Evolutionary conservation across 2,113 vertebrate genomes (phyloP), one percentile per base, ranked within the genome.

Genomic region (Sterrhoptilus dennistouni): DNA sequence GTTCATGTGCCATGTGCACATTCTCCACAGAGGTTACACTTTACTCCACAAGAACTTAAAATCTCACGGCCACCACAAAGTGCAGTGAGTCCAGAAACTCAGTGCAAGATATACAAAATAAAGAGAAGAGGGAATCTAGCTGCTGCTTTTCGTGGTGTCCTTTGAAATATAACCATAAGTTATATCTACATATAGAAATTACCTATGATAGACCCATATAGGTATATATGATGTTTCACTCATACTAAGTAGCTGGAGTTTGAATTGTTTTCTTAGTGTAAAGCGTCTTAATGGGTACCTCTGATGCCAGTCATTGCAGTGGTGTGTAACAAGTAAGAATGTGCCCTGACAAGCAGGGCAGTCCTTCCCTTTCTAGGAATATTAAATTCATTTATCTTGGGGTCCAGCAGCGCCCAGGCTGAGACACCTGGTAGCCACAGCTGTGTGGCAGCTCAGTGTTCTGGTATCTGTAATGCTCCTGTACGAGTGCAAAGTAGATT

Each of bases 1-100:
- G 42, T 49, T 85, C 27, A 0, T 63, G 50, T 35, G 50, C 71
- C 66, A 6, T 0, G 17, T 63, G 47, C 63, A 74, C 45, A 42
- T 53, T 96, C 87, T 93, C 95, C 83, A 28, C 11, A 78, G 91
- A 70, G 91, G 53, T 92, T 94, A 79, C 45, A 27, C 28, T 76
- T 88, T 65, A 77, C 83, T 64, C 45, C 52, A n/a, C 22, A 71
- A 93, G 52, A 93, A 70, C 78, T 90, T 56, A 44, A 87, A 94
- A 96, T 92, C 71, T 90, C 90, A 74, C 1, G 2, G 17, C 42
- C 63, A 50, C 71, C 50, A 44, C 27, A 40, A 85, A 85, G 42
- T 59, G 28, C 82, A 77, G 45, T 4, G 9, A 85, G 61, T 69
- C 29, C 90, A 86, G 45, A 80, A 83, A 56, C 29, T 66, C 23